phyloP scores from a whole-genome alignment of 35 echinoderm and acorn worm species.

The Anneissia japonica region DNA sequence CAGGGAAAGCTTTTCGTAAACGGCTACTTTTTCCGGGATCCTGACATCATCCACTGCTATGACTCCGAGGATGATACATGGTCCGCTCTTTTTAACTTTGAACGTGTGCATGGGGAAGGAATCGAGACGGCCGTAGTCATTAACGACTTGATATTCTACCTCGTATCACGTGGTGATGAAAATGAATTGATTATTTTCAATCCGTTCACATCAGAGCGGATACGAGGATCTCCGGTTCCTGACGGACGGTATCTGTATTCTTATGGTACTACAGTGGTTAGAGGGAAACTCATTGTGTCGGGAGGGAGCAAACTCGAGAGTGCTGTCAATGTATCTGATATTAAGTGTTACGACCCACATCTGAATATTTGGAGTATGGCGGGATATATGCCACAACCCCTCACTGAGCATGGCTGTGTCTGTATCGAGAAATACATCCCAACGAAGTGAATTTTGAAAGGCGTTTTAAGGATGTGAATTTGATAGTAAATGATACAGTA shows the following conservation, averaged over 20 bases:
- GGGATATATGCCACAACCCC: conserved; percentile 63
- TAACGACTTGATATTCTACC: conserved; percentile 77
- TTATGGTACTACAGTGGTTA: conserved; percentile 72
- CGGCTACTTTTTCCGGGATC: conserved; percentile 95
- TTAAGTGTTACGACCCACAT: conserved; percentile 79
- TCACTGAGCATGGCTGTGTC: conserved; percentile 94
- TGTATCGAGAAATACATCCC: conserved; percentile 96
- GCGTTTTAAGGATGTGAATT: no score
- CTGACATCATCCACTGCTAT: conserved; percentile 93
- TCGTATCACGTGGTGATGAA: conserved; percentile 87
- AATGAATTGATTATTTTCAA: conserved; percentile 87
- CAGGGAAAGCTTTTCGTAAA: conserved; percentile 89
- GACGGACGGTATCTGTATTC: conserved; percentile 93
- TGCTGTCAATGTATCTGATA: conserved; percentile 70
- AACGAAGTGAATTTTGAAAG: no score
- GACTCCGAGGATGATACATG: conserved; percentile 69
- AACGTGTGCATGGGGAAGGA: conserved; percentile 77
- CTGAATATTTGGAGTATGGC: conserved; percentile 79
- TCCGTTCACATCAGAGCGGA: conserved; percentile 40
- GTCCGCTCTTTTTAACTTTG: conserved; percentile 72
- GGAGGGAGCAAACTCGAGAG: conserved; percentile 89
- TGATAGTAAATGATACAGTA: no score
- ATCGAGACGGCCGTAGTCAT: conserved; percentile 91
- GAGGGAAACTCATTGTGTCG: conserved; percentile 75
- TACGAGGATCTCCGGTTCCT: conserved; percentile 35